Evolutionary conservation across 2,888 invertebrate genomes (phyloP).

Genomic region (Pammene fasciana): DNA sequence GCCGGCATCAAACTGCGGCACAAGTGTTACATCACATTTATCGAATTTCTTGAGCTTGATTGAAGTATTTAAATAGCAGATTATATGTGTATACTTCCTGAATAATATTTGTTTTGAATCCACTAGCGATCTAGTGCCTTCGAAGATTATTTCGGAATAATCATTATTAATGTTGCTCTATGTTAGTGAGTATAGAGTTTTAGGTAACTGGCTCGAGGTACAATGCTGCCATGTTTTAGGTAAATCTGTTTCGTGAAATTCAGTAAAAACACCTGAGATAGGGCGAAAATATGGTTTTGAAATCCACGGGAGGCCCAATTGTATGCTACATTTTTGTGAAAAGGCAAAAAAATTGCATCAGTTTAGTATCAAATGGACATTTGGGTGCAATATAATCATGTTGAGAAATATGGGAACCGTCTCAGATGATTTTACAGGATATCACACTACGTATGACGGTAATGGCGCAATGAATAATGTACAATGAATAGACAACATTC

Average conservation of each 20-base stretch:
- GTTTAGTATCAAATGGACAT: no score
- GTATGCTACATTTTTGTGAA: no score
- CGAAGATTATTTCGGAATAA: slow-evolving; percentile 51
- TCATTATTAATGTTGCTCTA: slow-evolving; percentile 62
- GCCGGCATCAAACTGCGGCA: no score
- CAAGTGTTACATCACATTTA: no score
- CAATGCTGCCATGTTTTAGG: slow-evolving; percentile 24
- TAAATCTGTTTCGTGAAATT: background rate
- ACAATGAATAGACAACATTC: slow-evolving; percentile 39
- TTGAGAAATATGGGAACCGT: background rate
- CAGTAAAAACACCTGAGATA: background rate
- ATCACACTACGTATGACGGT: background rate
- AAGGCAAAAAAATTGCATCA: no score
- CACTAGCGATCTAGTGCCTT: slow-evolving; percentile 81
- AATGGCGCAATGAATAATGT: slow-evolving; percentile 44
- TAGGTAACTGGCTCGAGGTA: slow-evolving; percentile 52
- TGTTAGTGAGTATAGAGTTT: slow-evolving; percentile 71
- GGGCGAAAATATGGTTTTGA: no score
- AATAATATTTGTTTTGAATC: slow-evolving; percentile 39
- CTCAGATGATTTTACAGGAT: background rate
- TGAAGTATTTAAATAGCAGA: slow-evolving; percentile 2
- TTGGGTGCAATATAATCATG: background rate
- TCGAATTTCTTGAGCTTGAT: background rate
- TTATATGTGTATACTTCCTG: slow-evolving; percentile 1
- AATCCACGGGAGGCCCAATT: no score